A percentile compares a stretch with the other conserved stretches of the same genome.
Evolutionary conservation across 2,797 vertebrate species (phyloP).

Genomic region (Gastrophryne carolinensis): DNA sequence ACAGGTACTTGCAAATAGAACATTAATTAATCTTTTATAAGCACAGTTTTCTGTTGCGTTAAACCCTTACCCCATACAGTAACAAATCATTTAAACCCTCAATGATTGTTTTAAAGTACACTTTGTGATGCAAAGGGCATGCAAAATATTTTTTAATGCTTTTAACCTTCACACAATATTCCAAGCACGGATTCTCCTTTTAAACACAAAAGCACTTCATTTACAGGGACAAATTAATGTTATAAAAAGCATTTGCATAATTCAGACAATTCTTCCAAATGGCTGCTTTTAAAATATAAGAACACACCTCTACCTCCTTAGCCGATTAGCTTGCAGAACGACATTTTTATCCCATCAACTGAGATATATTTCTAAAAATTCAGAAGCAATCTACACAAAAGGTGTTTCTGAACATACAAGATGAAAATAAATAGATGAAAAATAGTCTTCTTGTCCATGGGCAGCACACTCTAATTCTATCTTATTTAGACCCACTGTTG

Average conservation of each 20-base stretch:
- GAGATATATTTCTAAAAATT: too few species aligned
- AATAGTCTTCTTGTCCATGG: too few species aligned
- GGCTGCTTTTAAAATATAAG: conserved; percentile 63
- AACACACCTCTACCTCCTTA: conserved; percentile 52
- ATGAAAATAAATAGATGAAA: too few species aligned
- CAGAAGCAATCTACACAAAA: too few species aligned
- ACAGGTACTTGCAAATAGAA: conserved; percentile 50
- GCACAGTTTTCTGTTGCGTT: conserved; percentile 60
- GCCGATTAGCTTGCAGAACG: too few species aligned
- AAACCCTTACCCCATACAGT: conserved; percentile 56
- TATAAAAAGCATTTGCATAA: conserved; percentile 73
- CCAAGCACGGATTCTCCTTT: conserved; percentile 64
- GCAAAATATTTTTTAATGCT: conserved; percentile 68
- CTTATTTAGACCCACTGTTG: too few species aligned
- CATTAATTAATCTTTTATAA: conserved; percentile 56
- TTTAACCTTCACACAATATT: conserved; percentile 69
- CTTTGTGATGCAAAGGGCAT: conserved; percentile 59
- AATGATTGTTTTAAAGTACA: conserved; percentile 64
- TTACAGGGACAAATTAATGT: conserved; percentile 65
- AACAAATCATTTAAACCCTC: conserved; percentile 66
- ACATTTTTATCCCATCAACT: too few species aligned
- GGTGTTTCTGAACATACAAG: too few species aligned
- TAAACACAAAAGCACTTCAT: conserved; percentile 66
- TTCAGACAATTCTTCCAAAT: conserved; percentile 60
- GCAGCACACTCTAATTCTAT: too few species aligned